phyloP scores from a whole-genome alignment of 2,113 vertebrate genomes.

The Perca fluviatilis region DNA sequence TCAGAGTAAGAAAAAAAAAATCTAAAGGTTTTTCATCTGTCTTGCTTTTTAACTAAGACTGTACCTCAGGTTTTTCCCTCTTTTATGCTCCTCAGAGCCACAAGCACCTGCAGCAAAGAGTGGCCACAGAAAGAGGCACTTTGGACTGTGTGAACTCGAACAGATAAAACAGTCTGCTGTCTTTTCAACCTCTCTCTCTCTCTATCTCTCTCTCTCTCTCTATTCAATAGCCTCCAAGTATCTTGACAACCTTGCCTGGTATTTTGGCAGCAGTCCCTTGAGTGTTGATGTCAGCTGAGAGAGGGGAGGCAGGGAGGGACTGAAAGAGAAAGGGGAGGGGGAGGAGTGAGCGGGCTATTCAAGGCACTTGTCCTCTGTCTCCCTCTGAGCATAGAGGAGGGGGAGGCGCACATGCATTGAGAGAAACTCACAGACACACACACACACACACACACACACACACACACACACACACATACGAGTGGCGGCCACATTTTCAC shows the following conservation, averaged over 20 bases:
- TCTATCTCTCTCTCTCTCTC: slow-evolving; percentile 42
- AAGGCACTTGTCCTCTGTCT: slow-evolving; percentile 87
- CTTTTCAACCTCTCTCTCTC: slow-evolving; percentile 62
- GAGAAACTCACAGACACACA: slow-evolving; percentile 33
- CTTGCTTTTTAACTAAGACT: slow-evolving; percentile 10
- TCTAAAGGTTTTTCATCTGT: neutral
- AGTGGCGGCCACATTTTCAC: slow-evolving; percentile 73
- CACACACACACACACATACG: slow-evolving; percentile 55
- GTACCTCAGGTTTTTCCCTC: neutral
- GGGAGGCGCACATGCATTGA: slow-evolving; percentile 73
- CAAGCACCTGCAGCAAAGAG: slow-evolving; percentile 48
- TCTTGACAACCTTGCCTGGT: slow-evolving; percentile 84
- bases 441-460: slow-evolving; percentile 48
- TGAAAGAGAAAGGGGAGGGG: slow-evolving; percentile 62
- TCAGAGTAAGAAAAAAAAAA: neutral
- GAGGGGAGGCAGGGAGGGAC: slow-evolving; percentile 46
- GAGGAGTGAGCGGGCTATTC: slow-evolving; percentile 84
- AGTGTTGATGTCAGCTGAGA: slow-evolving; percentile 88
- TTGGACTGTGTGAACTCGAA: slow-evolving; percentile 54
- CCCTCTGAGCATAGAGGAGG: slow-evolving; percentile 75
- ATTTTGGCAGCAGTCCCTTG: slow-evolving; percentile 85
- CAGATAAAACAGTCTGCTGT: slow-evolving; percentile 63
- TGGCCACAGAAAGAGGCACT: neutral
- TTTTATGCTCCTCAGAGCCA: neutral
- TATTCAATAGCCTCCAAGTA: slow-evolving; percentile 81